Evolutionary conservation across 1,140 invertebrate species (phyloP).

Genomic region (Pygmarrhopalites habei): DNA sequence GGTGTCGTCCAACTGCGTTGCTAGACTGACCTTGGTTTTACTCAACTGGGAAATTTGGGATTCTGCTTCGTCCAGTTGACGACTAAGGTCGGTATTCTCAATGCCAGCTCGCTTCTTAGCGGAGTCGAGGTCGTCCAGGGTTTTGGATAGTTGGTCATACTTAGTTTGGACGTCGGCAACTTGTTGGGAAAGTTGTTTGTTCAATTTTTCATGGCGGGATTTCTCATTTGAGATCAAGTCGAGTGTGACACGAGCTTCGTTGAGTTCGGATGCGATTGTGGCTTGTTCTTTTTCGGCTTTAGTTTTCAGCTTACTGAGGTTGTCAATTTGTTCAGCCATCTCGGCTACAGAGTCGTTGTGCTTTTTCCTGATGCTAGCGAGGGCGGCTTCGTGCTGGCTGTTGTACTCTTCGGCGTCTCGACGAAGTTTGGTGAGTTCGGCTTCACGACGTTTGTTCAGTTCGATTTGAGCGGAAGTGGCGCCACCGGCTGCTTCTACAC

Average conservation of each 20-base stretch:
- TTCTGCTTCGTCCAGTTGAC: constrained; percentile 94
- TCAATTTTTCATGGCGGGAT: constrained; percentile 92
- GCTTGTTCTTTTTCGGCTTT: constrained; percentile 85
- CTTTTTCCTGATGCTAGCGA: constrained; percentile 95
- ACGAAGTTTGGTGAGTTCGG: constrained; percentile 94
- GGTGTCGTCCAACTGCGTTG: constrained; percentile 73
- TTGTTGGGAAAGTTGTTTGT: constrained; percentile 90
- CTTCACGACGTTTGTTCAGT: constrained; percentile 98
- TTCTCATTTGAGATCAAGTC: constrained; percentile 87
- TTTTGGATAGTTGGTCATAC: constrained; percentile 90
- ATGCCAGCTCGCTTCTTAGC: constrained; percentile 94
- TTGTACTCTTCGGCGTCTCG: constrained; percentile 97
- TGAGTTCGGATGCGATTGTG: constrained; percentile 83
- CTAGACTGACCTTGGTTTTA: constrained; percentile 93
- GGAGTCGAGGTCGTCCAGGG: constrained; percentile 80
- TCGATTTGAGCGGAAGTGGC: constrained; percentile 98
- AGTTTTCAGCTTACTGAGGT: constrained; percentile 97
- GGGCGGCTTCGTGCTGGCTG: constrained; percentile 93
- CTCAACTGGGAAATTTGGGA: constrained; percentile 90
- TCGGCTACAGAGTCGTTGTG: constrained; percentile 97
- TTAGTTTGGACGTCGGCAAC: constrained; percentile 90
- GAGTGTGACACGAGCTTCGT: constrained; percentile 78
- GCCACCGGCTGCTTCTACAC: constrained; percentile 96
- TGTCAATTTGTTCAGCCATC: constrained; percentile 98
- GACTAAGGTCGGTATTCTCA: constrained; percentile 89